Evolutionary conservation across 2,888 invertebrate genomes (phyloP).

Genomic region (Ectobius pallidus): DNA sequence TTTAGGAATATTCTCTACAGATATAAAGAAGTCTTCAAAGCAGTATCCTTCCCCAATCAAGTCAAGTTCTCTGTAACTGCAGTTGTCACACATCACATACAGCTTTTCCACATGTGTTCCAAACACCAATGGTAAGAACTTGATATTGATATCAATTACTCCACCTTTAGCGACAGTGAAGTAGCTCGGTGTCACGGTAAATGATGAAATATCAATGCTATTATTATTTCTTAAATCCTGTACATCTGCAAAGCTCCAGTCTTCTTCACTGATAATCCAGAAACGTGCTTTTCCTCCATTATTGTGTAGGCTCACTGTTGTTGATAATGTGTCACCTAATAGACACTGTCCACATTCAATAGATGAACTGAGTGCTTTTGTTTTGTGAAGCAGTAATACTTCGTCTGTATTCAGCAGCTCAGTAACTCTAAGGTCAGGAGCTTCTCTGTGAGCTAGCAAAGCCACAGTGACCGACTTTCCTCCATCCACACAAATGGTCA

Average conservation of each 20-base stretch:
- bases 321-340: not conserved
- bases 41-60: not conserved
- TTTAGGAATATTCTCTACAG: not conserved
- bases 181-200: not conserved
- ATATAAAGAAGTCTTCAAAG: not conserved
- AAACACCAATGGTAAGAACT: not conserved
- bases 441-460: not conserved
- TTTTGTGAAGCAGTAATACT: not conserved
- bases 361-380: not conserved
- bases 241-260: not conserved
- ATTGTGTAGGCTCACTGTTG: not conserved
- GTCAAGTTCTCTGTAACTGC: not conserved
- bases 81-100: slow-evolving; percentile 9
- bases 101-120: not conserved
- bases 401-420: not conserved
- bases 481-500: not conserved
- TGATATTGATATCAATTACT: not conserved
- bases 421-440: not conserved
- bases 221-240: not conserved
- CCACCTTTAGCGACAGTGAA: not conserved
- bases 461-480: not conserved
- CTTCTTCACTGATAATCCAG: not conserved
- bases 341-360: not conserved
- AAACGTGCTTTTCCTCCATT: not conserved
- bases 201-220: not conserved